Percentiles rank a stretch among this genome's conserved stretches.
Evolutionary conservation across 2,113 vertebrate species (phyloP).

Genomic region (Trichechus manatus): DNA sequence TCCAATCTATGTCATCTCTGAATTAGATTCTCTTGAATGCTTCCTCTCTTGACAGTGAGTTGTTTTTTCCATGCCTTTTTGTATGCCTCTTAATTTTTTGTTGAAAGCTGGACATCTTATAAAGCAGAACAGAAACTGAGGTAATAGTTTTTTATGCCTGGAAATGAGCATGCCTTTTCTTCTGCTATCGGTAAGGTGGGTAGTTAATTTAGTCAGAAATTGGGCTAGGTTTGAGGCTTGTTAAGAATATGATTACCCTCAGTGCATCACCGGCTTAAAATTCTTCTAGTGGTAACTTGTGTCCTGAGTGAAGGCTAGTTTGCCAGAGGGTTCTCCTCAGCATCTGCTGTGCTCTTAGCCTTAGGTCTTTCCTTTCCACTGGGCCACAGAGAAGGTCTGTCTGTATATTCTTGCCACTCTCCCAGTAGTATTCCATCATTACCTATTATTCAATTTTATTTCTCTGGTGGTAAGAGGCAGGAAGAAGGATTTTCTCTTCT

Average conservation of each 20-base stretch:
- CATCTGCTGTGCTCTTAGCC: not conserved
- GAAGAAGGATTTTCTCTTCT: not conserved
- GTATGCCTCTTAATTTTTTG: not conserved
- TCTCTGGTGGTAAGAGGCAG: not conserved
- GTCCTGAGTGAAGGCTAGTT: not conserved
- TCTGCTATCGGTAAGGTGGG: not conserved
- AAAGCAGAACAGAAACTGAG: not conserved
- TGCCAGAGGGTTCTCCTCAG: not conserved
- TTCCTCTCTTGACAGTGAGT: not conserved
- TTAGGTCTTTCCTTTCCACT: not conserved
- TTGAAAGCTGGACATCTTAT: not conserved
- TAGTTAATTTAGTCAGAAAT: not conserved
- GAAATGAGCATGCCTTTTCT: not conserved
- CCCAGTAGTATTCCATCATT: not conserved
- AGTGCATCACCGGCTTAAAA: not conserved
- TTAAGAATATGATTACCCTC: too few species aligned
- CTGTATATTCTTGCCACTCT: not conserved
- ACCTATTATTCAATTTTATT: not conserved
- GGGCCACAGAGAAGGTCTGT: not conserved
- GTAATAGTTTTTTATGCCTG: not conserved
- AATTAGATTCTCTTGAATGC: not conserved
- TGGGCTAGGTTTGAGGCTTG: not conserved
- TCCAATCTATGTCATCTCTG: not conserved
- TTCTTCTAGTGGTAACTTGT: not conserved
- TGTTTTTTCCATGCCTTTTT: not conserved